Evolutionary conservation across 1,140 invertebrate species (phyloP).

Genomic region (Diorhabda carinulata): DNA sequence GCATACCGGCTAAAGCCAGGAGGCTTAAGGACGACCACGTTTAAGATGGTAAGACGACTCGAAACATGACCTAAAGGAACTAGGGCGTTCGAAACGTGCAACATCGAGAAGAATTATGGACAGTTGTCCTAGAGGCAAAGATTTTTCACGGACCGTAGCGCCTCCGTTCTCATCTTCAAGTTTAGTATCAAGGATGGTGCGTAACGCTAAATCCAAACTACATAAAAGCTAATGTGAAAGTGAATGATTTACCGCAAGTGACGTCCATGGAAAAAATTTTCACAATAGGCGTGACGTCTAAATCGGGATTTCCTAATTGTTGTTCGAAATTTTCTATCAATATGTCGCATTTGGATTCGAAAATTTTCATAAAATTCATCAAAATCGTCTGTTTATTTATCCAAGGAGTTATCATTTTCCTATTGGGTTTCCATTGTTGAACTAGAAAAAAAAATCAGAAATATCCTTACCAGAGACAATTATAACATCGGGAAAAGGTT

Average conservation of each 20-base stretch:
- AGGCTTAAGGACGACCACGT: too few species aligned
- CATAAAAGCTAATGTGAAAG: not conserved
- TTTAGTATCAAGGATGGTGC: not conserved
- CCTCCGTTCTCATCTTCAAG: too few species aligned
- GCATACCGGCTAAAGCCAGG: too few species aligned
- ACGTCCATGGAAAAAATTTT: conserved; percentile 23
- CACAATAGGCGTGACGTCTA: conserved; percentile 19
- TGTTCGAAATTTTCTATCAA: conserved; percentile 9
- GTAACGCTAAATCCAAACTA: not conserved
- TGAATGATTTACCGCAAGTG: conserved; percentile 18
- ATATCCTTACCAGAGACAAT: not conserved
- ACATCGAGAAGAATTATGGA: not conserved
- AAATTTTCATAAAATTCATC: conserved; percentile 13
- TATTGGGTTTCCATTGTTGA: conserved; percentile 23
- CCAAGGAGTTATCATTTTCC: conserved; percentile 20
- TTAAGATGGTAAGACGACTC: too few species aligned
- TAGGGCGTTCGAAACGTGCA: not conserved
- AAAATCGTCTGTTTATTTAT: conserved; percentile 13
- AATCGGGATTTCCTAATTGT: not conserved
- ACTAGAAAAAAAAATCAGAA: conserved; percentile 2
- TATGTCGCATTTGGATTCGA: conserved; percentile 18
- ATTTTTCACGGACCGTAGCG: too few species aligned
- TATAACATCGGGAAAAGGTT: too few species aligned
- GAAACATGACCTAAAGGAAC: not conserved
- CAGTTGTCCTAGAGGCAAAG: not conserved